phyloP scores from a whole-genome alignment of 2,888 invertebrate genomes.

The Melangyna quadrimaculata region DNA sequence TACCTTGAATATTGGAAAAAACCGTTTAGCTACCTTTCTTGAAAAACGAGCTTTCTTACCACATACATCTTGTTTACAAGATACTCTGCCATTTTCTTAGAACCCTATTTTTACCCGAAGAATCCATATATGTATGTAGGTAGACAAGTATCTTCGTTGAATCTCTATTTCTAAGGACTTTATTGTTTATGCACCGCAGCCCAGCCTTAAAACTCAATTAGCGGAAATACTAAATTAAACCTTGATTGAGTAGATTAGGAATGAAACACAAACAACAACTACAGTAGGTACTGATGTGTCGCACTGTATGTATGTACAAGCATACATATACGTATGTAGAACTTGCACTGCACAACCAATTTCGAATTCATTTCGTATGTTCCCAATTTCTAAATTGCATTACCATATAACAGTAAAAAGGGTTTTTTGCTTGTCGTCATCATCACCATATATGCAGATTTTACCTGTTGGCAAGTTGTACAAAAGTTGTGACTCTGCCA shows the following conservation, averaged over 20 bases:
- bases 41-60: background rate
- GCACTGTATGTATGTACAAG: too few relatives aligned
- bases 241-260: conserved; percentile 10
- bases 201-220: conserved; percentile 4
- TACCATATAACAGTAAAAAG: background rate
- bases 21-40: background rate
- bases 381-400: conserved; percentile 23
- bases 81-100: background rate
- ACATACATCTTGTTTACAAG: background rate
- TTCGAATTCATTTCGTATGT: conserved; percentile 10
- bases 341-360: background rate
- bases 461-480: conserved; percentile 34
- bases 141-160: background rate
- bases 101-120: background rate
- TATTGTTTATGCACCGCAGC: background rate
- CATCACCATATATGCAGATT: conserved; percentile 2
- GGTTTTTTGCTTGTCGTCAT: background rate
- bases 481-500: conserved; percentile 20
- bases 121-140: too few relatives aligned
- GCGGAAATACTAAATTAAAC: background rate
- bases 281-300: background rate
- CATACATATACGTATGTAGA: background rate
- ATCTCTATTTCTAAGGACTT: background rate
- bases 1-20: conserved; percentile 3
- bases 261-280: background rate